These are phyloP conservation scores for Leucophora obtusa DNA, from an alignment of 2,888 invertebrate genomes.

Conservation along the genomic window DNA sequence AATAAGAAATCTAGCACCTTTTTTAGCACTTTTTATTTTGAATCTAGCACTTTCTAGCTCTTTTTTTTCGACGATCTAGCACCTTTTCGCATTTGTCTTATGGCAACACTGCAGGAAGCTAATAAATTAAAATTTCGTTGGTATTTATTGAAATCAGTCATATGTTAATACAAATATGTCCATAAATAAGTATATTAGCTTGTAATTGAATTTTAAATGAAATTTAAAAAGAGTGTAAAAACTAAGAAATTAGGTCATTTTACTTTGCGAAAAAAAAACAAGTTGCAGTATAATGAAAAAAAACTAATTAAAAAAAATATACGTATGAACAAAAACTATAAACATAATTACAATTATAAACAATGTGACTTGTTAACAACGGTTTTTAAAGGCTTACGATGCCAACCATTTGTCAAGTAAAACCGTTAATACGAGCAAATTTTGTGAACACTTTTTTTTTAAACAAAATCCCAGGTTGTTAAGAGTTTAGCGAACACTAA, in stretches of 20 bases:
- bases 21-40: too few species aligned
- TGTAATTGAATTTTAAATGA: not conserved
- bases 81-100: too few species aligned
- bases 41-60: too few species aligned
- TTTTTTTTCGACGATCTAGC: too few species aligned
- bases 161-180: not conserved
- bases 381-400: conserved; percentile 19
- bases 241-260: conserved; percentile 24
- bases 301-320: conserved; percentile 31
- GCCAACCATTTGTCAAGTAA: conserved; percentile 29
- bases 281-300: conserved; percentile 18
- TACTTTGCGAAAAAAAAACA: conserved; percentile 10
- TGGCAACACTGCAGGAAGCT: too few species aligned
- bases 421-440: conserved; percentile 42
- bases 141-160: too few species aligned
- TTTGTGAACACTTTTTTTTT: conserved; percentile 23
- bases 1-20: too few species aligned
- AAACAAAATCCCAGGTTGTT: conserved; percentile 8
- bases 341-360: conserved; percentile 6
- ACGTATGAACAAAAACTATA: not conserved
- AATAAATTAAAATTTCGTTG: too few species aligned
- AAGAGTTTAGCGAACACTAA: not conserved
- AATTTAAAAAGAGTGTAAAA: not conserved
- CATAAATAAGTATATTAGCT: not conserved
- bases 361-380: conserved; percentile 1